Base-by-base conservation (phyloP, 1,140 invertebrate species). In the Piezodorus guildinii region DNA sequence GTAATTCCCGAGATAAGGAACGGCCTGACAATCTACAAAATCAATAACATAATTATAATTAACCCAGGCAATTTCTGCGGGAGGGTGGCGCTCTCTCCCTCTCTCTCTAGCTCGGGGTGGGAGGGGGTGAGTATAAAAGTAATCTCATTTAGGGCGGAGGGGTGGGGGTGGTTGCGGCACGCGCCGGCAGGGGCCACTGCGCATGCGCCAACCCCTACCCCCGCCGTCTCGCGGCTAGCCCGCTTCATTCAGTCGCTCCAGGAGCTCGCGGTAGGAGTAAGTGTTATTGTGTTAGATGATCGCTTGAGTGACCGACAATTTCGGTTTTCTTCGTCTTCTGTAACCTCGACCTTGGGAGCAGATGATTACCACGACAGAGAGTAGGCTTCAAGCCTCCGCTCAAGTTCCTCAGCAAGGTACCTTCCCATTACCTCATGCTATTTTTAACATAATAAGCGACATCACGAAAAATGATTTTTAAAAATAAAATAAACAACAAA, bases 31-130 rank as follows among this genome's bases (percentile, higher is more conserved):
- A 58, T 63, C 62, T 34, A 58, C 49, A 63, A 63, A 63, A 63
- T 63, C 62, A 63, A 63, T 63, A 63, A 63, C 62, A 63, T 63
- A 63, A 63, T 63, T 63, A 63, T 63, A 63, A 63, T 63, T 63
- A 63, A 63, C 62, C 62, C 51, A 58, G 62, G 62, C 62, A 63
- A 63, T 63, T 63, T 63, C 62, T 63, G 62, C 62, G 62, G 46
- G 19, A 49, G 46, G 46, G 46, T 49, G 16, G 46, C 46, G 46
- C 46, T 39, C 34, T 39, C 34, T 39, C 34, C 34, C 34, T 39
- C 34, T 39, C 34, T 39, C 34, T 39, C 34, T 39, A 39, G 34
- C 6, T 10, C 9, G 46, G 46, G 46, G 45, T 4, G 17, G 45
- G 45, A 46, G 45, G 19, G 62, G 61, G 62, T 45, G 62, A 49